Percentiles rank a stretch among this genome's conserved stretches.
Evolutionary conservation across 2,888 invertebrate species (phyloP).

Genomic region (Gymnosoma rotundatum): DNA sequence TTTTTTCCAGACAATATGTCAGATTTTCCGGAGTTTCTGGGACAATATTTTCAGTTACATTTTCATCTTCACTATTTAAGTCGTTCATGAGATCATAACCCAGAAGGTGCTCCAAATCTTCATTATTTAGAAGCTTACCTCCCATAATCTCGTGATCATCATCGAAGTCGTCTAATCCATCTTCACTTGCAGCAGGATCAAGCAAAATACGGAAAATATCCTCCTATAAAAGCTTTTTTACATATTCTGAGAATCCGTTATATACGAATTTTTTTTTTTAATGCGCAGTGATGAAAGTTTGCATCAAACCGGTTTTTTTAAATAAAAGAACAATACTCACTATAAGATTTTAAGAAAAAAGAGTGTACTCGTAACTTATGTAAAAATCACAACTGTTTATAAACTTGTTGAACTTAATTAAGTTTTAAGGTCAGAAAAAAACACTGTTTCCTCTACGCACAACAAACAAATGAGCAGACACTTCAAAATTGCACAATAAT

Average conservation of each 20-base stretch:
- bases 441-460: too few relatives aligned
- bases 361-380: slow-evolving; percentile 17
- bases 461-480: too few relatives aligned
- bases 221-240: slow-evolving; percentile 1
- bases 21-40: slow-evolving; percentile 1
- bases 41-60: too few relatives aligned
- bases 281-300: neutral
- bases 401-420: too few relatives aligned
- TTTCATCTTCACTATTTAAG: slow-evolving; percentile 8
- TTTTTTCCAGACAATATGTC: slow-evolving; percentile 18
- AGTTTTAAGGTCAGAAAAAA: too few relatives aligned
- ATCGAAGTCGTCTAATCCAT: too few relatives aligned
- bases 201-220: neutral
- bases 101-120: neutral
- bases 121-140: too few relatives aligned
- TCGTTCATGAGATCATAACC: slow-evolving; percentile 1
- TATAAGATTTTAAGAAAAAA: slow-evolving; percentile 31
- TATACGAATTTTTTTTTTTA: slow-evolving; percentile 4
- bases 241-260: neutral
- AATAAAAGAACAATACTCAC: slow-evolving; percentile 7
- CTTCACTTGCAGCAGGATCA: too few relatives aligned
- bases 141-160: too few relatives aligned
- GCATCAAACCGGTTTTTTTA: slow-evolving; percentile 6
- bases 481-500: too few relatives aligned
- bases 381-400: too few relatives aligned